A percentile compares a stretch with the other conserved stretches of the same genome.
Evolutionary conservation across 2,797 vertebrate species (phyloP).

Genomic region (Danio tinwini): DNA sequence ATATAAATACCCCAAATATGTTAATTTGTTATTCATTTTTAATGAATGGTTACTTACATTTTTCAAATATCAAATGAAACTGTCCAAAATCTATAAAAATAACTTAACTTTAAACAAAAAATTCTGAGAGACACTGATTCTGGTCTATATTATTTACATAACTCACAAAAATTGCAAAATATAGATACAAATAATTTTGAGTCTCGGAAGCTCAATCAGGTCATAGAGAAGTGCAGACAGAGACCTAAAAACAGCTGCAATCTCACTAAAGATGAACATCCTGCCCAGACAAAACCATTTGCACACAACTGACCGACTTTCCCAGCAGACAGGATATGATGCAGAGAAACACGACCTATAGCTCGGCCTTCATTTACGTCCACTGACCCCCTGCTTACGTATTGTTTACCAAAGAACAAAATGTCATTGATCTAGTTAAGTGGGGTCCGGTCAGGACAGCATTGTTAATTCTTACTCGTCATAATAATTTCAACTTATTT

Average conservation of each 20-base stretch:
- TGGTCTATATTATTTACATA: too few species aligned
- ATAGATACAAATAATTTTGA: not conserved
- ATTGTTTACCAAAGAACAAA: constrained; percentile 41
- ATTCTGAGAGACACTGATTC: too few species aligned
- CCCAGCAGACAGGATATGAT: constrained; percentile 64
- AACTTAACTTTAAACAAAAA: too few species aligned
- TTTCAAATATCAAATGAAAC: too few species aligned
- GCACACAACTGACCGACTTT: constrained; percentile 72
- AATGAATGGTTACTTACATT: too few species aligned
- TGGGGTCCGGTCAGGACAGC: constrained; percentile 2
- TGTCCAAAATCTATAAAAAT: not conserved
- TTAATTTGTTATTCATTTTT: too few species aligned
- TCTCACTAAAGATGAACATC: constrained; percentile 46
- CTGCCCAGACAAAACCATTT: constrained; percentile 61
- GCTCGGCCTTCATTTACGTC: constrained; percentile 60
- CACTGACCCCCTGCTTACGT: constrained; percentile 59
- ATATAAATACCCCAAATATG: too few species aligned
- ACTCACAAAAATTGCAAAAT: too few species aligned
- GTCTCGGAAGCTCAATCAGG: not conserved
- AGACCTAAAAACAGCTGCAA: constrained; percentile 55
- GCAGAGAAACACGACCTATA: constrained; percentile 63
- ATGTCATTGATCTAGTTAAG: not conserved
- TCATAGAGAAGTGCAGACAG: not conserved
- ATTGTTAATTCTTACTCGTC: too few species aligned
- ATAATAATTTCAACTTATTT: too few species aligned